Conservation (phyloP, 2,888 invertebrate species). For the Melikaiella ostensackeni region DNA sequence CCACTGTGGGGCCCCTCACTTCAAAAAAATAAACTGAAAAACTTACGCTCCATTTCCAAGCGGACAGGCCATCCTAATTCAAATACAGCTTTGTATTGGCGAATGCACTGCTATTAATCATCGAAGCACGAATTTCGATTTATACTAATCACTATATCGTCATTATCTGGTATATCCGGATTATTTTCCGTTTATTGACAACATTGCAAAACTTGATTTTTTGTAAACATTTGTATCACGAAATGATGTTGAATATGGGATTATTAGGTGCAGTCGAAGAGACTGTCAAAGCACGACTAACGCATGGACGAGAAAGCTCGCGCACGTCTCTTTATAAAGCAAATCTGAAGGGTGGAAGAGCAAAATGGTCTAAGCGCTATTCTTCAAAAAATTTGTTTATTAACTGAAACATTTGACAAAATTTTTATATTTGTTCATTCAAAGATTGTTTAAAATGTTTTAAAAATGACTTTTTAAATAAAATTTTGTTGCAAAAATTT, state of each 20-base stretch:
- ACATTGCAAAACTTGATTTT: background rate
- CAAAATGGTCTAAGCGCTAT: background rate
- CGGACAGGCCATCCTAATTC: constrained; percentile 53
- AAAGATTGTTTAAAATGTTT: no score
- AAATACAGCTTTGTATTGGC: background rate
- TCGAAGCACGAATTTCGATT: background rate
- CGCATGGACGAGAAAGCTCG: constrained; percentile 47
- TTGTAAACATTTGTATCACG: background rate
- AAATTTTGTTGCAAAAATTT: no score
- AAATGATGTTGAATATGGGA: background rate
- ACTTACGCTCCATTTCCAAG: constrained; percentile 57
- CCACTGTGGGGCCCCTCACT: no score
- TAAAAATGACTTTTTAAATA: no score
- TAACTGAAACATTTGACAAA: no score
- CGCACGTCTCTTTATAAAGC: constrained; percentile 48
- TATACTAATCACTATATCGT: background rate
- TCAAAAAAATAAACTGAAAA: constrained; percentile 13
- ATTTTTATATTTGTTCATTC: no score
- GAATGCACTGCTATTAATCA: background rate
- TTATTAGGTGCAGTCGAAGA: background rate
- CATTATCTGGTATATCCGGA: background rate
- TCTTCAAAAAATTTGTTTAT: background rate
- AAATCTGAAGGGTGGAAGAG: background rate
- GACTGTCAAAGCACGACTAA: constrained; percentile 53
- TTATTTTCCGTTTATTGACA: background rate